These are phyloP conservation scores for Danaus plexippus DNA, from an alignment of 1,140 invertebrate genomes.

Conservation along the genomic window DNA sequence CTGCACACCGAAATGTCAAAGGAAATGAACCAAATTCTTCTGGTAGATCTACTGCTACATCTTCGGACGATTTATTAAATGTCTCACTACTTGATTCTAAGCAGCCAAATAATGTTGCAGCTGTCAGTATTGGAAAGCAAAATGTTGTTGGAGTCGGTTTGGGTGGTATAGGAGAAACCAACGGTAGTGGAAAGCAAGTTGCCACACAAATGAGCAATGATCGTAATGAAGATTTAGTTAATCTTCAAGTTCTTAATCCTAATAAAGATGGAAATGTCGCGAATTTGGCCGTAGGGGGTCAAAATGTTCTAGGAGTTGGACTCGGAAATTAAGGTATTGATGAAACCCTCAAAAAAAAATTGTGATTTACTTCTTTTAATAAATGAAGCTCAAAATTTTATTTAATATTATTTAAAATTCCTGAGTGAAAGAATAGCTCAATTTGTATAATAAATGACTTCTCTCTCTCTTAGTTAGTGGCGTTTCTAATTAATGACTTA, in stretches of 20 bases:
- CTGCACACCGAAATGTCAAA: neutral
- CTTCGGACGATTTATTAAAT: conserved; percentile 11
- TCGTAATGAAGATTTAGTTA: conserved; percentile 7
- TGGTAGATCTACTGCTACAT: conserved; percentile 3
- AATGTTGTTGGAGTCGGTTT: conserved; percentile 13
- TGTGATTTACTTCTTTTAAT: neutral
- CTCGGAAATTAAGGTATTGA: neutral
- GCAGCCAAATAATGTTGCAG: conserved; percentile 16
- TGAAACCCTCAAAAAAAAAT: neutral
- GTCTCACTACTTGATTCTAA: conserved; percentile 18
- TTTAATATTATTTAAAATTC: too few species aligned
- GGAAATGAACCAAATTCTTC: neutral
- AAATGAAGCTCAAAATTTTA: too few species aligned
- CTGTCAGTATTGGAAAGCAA: conserved; percentile 11
- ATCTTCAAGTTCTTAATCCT: conserved; percentile 10
- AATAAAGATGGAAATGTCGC: conserved; percentile 9
- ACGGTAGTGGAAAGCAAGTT: neutral
- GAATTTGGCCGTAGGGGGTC: conserved; percentile 4
- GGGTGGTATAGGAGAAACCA: conserved; percentile 9
- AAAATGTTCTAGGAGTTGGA: conserved; percentile 9
- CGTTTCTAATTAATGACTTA: too few species aligned
- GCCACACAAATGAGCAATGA: neutral
- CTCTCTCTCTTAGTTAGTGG: too few species aligned
- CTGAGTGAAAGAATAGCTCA: too few species aligned
- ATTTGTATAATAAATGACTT: too few species aligned